Evolutionary conservation across 2,797 vertebrate species (phyloP).

Genomic region (Microctenopoma steveboyesi): DNA sequence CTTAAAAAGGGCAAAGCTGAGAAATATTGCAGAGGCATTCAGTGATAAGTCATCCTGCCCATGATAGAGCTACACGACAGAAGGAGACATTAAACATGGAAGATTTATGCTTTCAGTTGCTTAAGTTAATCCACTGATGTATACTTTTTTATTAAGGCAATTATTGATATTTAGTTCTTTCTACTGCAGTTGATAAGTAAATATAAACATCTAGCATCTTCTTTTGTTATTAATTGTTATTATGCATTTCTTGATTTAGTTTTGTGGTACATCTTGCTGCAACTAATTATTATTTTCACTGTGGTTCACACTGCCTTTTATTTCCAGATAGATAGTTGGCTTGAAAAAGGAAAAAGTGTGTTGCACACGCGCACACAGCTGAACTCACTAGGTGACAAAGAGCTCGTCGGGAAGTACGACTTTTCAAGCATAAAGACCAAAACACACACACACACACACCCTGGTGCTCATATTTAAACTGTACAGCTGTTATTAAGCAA

Average conservation of each 20-base stretch:
- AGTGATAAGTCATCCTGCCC: slow-evolving; percentile 2
- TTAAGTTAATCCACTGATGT: neutral
- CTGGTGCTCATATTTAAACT: too few relatives aligned
- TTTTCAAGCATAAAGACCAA: too few relatives aligned
- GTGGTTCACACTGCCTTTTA: neutral
- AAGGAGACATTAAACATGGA: neutral
- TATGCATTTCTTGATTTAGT: neutral
- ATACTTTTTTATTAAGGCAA: neutral
- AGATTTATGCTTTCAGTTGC: neutral
- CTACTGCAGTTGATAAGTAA: neutral
- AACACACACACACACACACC: too few relatives aligned
- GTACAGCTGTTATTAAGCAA: too few relatives aligned
- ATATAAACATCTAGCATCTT: neutral
- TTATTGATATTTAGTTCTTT: slow-evolving; percentile 1
- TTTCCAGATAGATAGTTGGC: neutral
- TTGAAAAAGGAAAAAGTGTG: too few relatives aligned
- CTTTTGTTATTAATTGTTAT: neutral
- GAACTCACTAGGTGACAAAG: too few relatives aligned
- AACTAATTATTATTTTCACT: neutral
- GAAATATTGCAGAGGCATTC: neutral
- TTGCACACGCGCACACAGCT: too few relatives aligned
- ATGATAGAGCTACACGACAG: neutral
- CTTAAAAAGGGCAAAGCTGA: neutral
- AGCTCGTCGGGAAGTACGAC: too few relatives aligned
- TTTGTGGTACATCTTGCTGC: neutral